phyloP scores from a whole-genome alignment of 1,140 invertebrate genomes.

The Danaus plexippus region DNA sequence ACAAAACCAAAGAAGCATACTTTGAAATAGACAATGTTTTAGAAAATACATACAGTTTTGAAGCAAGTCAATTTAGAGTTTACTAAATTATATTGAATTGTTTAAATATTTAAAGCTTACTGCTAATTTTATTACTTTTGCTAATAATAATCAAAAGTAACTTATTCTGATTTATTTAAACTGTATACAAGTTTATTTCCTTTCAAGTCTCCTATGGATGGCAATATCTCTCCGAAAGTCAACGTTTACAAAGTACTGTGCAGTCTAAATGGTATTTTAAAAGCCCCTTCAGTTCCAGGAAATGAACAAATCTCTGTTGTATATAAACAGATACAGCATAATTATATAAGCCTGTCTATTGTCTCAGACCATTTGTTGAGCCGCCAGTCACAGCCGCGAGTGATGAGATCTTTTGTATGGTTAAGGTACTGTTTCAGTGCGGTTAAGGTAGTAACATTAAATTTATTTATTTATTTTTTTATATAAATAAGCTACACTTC shows the following conservation, averaged over 20 bases:
- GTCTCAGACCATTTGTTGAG: slow-evolving; percentile 14
- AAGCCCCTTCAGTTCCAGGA: background rate
- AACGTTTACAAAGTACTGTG: too few relatives aligned
- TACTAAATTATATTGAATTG: too few relatives aligned
- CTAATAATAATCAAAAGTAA: too few relatives aligned
- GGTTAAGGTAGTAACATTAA: background rate
- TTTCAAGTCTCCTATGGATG: background rate
- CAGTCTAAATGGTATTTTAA: background rate
- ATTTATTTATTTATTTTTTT: background rate
- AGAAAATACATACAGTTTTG: too few relatives aligned
- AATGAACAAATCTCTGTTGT: background rate
- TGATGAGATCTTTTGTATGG: slow-evolving; percentile 10
- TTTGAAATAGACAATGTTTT: too few relatives aligned
- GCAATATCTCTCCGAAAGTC: too few relatives aligned
- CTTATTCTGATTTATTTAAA: too few relatives aligned
- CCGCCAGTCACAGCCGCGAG: slow-evolving; percentile 13
- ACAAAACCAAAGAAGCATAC: too few relatives aligned
- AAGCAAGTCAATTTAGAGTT: too few relatives aligned
- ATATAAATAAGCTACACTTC: too few relatives aligned
- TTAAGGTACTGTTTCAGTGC: slow-evolving; percentile 10
- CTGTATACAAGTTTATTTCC: slow-evolving; percentile 4
- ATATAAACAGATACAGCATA: slow-evolving; percentile 3
- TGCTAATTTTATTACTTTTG: too few relatives aligned
- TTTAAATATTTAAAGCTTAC: too few relatives aligned
- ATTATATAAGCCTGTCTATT: slow-evolving; percentile 6